Evolutionary conservation across 2,113 vertebrate species (phyloP).

Genomic region (Pluvialis apricaria): DNA sequence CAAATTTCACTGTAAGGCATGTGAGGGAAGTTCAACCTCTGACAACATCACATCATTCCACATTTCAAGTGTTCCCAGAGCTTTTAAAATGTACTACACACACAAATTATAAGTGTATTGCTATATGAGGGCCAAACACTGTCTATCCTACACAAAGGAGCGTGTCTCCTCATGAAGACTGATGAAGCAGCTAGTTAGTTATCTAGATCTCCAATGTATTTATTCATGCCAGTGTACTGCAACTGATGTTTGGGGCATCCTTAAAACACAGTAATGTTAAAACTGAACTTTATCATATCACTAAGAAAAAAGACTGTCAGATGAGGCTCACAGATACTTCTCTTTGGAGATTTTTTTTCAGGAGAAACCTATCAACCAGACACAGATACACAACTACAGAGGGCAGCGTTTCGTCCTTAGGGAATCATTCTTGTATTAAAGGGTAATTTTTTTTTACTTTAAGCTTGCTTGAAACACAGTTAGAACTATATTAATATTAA

Average conservation of each 20-base stretch:
- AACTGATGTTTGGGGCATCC: neutral
- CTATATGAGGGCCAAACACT: fast-evolving
- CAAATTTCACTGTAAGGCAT: neutral
- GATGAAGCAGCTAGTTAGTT: neutral
- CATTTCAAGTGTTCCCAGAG: neutral
- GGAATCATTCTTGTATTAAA: neutral
- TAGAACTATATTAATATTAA: neutral
- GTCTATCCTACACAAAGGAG: neutral
- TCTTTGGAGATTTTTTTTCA: neutral
- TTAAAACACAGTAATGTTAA: neutral
- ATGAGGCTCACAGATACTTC: neutral
- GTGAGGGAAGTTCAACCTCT: neutral
- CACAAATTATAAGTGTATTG: neutral
- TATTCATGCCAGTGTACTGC: neutral
- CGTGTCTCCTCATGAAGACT: neutral
- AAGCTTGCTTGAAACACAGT: neutral
- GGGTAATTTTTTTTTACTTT: neutral
- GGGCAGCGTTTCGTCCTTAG: neutral
- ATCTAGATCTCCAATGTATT: neutral
- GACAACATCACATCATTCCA: neutral
- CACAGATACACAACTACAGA: neutral
- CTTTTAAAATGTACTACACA: neutral
- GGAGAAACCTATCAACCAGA: neutral
- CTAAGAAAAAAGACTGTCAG: neutral
- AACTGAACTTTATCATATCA: neutral